Base-by-base conservation (phyloP, 2,113 vertebrate species). In the Sorex fumeus region DNA sequence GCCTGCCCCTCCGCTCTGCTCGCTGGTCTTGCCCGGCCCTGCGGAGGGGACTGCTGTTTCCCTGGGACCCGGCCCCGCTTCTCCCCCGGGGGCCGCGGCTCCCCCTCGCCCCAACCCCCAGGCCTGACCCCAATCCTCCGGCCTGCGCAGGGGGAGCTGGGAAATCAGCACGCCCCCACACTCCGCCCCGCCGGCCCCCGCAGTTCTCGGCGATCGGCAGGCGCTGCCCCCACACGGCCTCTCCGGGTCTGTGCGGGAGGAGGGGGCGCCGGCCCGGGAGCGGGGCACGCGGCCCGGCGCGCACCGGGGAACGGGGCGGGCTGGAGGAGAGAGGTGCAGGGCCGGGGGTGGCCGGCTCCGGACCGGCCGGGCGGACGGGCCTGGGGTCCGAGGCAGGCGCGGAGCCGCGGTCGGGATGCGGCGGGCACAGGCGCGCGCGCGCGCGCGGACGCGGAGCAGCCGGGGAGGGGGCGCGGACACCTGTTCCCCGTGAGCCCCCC, bases 231-330 rank as follows among this genome's bases (percentile, higher is more conserved):
- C 85, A 91, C 90, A 77, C 93, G 88, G 43, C 43, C 79, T 76
- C 88, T 81, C 66, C 84, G n/a, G 88, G 76, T 82, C 66, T 91
- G 81, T 85, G 76, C 25, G 76, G 32, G 28, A 66, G 88, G 76
- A 45, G 45, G 88, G 88, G 85, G 88, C 94, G 86, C 92, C 90
- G 62, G 76, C 93, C 90, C n/a, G n/a, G n/a, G n/a, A n/a, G n/a
- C n/a, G n/a, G n/a, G n/a, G n/a, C n/a, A n/a, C n/a, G n/a, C n/a
- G n/a, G n/a, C n/a, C n/a, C 84, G 90, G 74, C 62, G 84, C 80
- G 93, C 95, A 62, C 94, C 50, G 34, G 60, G 75, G 45, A 47
- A 23, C 30, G 36, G 34, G 50, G 50, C 72, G 64, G 28, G 79
- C 11, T 8, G 10, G 69, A 30, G 87, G 34, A 36, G 86, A 40